Base-by-base conservation (phyloP, 2,113 vertebrate species). In the Lucifuga dentata region DNA sequence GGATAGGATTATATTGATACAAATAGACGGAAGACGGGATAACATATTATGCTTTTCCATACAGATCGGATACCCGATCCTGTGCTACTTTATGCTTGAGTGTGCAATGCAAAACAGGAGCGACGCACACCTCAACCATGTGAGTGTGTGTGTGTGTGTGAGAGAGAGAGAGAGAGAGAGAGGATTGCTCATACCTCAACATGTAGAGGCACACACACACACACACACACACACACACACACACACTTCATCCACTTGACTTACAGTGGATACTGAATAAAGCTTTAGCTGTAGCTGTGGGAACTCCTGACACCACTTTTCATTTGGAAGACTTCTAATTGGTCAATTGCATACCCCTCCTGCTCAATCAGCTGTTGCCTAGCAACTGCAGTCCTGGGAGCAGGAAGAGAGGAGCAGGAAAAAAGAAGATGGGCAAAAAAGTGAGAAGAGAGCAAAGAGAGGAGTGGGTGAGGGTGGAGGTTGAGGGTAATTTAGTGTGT, bases 341-440 rank as follows among this genome's bases (percentile, higher is more conserved):
- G 89, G 78, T 89, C 90, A 92, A 89, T 90, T 87, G 84, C 83
- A 84, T 82, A 80, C 64, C 75, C 73, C 85, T 90, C 80, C 64
- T 81, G 70, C 84, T 85, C 86, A 91, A 91, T 91, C 91, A 90
- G 87, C 63, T 78, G 92, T 92, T 86, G 89, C 91, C 74, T 90
- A 88, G 92, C 92, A 92, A 92, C 91, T 86, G 86, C 45, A 78
- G 73, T 76, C 72, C 21, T 9, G 49, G 52, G 57, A 73, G 43
- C 61, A 65, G 63, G 13, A 33, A 23, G 21, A 78, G 62, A 78
- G 69, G 60, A 69, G 81, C 43, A 15, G 48, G 23, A 40, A 3
- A 76, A 68, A 65, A 49, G 52, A 43, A 29, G n/a, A 32, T 29
- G 32, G 60, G 19, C 38, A 76, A 76, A 83, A 29, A 65, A 75